Evolutionary conservation across 1,140 invertebrate species (phyloP), one percentile per base, ranked within the genome.

Genomic region (Drosophila pallidifrons): DNA sequence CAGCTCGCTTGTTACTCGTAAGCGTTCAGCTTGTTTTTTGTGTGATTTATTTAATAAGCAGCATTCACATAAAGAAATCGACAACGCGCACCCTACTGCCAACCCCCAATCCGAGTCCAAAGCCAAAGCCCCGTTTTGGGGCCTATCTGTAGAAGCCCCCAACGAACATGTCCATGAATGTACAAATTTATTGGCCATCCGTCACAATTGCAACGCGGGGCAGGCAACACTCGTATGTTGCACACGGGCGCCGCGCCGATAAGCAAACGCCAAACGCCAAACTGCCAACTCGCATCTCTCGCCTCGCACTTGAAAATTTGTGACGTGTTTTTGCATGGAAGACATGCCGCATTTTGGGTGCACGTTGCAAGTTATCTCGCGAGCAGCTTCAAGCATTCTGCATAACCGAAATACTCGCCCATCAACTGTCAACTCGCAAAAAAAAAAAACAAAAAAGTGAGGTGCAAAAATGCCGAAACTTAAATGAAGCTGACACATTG

Each of bases 101-200:
- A 47, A 28, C 55, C 60, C 41, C 5, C 3, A 38, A 38, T 38
- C 2, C 35, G 35, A 5, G 6, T 20, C 16, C 25, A 2, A 13
- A 0, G 11, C 54, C 13, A 20, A 20, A 20, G 2, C 20, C 20
- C 20, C 54, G 20, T 28, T 58, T 25, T 47, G 35, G 8, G 35
- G 35, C 35, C 35, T 8, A 8, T 38, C 35, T 10, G 35, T 32
- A 32, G 30, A 7, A 32, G 30, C 30, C 32, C 65, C 54, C 16
- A 38, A 10, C 20, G 13, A 3, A 11, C 67, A 65, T 78, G 79
- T 87, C 82, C 76, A 81, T 81, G 80, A 81, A 76, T 87, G 82
- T 80, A 87, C 57, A 73, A 88, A 88, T 88, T 88, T 88, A 88
- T 88, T 89, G 85, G 85, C 85, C 85, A 88, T 88, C 85, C 89